A percentile compares a stretch with the other conserved stretches of the same genome.
Evolutionary conservation across 2,113 vertebrate genomes (phyloP).

Genomic region (Dromiciops gliroides): DNA sequence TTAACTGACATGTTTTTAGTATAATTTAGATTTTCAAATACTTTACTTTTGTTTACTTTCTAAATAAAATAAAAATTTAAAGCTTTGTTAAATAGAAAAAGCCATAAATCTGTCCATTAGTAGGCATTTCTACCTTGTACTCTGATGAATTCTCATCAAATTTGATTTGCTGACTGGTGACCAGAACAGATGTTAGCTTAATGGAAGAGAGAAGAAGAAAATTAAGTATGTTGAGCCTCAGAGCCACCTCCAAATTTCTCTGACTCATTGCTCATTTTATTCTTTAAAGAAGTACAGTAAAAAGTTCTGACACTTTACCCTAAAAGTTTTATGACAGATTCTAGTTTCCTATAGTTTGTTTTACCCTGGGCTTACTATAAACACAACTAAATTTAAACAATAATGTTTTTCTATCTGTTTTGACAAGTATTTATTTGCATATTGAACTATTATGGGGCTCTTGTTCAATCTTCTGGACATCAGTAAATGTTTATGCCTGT

Average conservation of each 20-base stretch:
- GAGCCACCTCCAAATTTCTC: slow-evolving; percentile 72
- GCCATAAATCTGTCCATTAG: slow-evolving; percentile 75
- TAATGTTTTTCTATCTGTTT: neutral
- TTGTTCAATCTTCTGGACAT: neutral
- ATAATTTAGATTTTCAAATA: slow-evolving; percentile 49
- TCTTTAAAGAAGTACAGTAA: slow-evolving; percentile 44
- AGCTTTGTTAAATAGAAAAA: slow-evolving; percentile 59
- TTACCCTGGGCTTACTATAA: slow-evolving; percentile 17
- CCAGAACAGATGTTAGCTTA: slow-evolving; percentile 83
- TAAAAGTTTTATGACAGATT: neutral
- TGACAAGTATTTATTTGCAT: neutral
- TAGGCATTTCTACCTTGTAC: slow-evolving; percentile 77
- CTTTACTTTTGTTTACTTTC: slow-evolving; percentile 66
- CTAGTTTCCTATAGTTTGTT: slow-evolving; percentile 2
- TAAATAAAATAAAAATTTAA: slow-evolving; percentile 65
- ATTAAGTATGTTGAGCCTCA: slow-evolving; percentile 75
- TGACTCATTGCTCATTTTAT: slow-evolving; percentile 43
- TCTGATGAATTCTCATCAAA: slow-evolving; percentile 80
- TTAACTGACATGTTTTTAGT: neutral
- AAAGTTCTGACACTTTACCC: slow-evolving; percentile 52
- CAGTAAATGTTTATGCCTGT: neutral
- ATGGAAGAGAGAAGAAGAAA: slow-evolving; percentile 76
- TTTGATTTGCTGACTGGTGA: slow-evolving; percentile 83
- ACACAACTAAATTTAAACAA: neutral
- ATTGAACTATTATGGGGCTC: neutral